These are phyloP conservation scores for Onychorhynchus coronatus DNA, from an alignment of 2,113 vertebrate genomes.

Conservation along the genomic window DNA sequence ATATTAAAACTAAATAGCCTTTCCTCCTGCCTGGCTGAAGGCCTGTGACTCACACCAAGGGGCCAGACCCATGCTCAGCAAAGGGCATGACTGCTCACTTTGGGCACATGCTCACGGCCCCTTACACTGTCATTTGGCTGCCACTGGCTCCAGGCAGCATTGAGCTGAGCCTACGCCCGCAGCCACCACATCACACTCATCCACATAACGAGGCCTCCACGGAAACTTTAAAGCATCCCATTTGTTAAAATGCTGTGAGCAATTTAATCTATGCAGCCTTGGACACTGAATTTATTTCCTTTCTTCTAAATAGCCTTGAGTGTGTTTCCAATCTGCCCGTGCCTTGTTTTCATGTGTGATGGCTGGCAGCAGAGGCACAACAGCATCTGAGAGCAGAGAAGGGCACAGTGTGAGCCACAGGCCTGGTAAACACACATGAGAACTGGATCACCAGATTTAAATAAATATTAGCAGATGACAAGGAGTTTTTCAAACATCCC, in stretches of 20 bases:
- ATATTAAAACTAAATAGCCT: not conserved
- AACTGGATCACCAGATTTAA: not conserved
- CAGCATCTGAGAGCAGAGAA: not conserved
- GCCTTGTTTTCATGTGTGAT: not conserved
- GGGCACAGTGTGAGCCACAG: not conserved
- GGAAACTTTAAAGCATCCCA: not conserved
- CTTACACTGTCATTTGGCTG: not conserved
- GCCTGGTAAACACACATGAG: not conserved
- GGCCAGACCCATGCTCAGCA: not conserved
- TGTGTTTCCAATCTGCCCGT: not conserved
- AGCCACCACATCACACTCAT: rapidly evolving
- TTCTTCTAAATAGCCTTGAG: not conserved
- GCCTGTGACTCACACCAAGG: not conserved
- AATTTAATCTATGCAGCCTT: not conserved
- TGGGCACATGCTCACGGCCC: rapidly evolving
- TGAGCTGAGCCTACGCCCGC: rapidly evolving
- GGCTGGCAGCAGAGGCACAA: not conserved
- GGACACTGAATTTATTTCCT: not conserved
- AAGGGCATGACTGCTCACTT: rapidly evolving
- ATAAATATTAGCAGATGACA: not conserved
- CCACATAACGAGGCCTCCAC: not conserved
- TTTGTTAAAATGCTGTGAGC: not conserved
- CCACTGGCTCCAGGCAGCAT: not conserved
- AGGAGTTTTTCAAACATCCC: not conserved
- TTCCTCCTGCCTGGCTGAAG: not conserved